Evolutionary conservation across 2,113 vertebrate genomes (phyloP).

Genomic region (Peromyscus maniculatus): DNA sequence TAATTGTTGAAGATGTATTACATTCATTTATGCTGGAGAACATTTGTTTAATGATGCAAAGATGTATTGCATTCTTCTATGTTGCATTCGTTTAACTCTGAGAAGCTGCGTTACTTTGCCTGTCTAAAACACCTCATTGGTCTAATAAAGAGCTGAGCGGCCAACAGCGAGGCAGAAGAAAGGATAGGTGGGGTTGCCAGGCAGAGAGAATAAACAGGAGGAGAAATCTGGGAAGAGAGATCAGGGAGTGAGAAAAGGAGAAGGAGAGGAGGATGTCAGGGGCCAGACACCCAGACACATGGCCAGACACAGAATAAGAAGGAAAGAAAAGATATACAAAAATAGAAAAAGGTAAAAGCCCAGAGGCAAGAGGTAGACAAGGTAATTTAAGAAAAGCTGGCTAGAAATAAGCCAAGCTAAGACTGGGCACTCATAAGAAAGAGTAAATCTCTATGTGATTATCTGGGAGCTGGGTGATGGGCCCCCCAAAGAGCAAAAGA

Average conservation of each 20-base stretch:
- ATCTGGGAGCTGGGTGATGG: neutral
- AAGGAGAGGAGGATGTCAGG: neutral
- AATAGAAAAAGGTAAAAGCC: neutral
- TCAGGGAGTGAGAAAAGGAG: neutral
- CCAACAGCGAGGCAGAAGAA: neutral
- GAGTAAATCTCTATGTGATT: neutral
- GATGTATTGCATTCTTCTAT: neutral
- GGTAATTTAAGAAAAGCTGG: neutral
- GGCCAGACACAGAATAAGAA: neutral
- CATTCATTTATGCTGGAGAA: neutral
- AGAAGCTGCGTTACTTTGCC: neutral
- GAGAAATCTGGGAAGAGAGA: neutral
- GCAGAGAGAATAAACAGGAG: neutral
- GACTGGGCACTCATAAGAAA: neutral
- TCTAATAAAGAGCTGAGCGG: neutral
- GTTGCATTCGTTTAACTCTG: neutral
- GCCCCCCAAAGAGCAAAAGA: neutral
- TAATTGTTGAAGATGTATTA: neutral
- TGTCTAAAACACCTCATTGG: neutral
- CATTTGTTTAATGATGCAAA: neutral
- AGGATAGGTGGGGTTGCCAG: neutral
- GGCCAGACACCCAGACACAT: neutral
- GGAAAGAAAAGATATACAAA: neutral
- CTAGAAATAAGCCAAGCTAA: neutral
- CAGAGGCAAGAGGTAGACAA: neutral